A percentile compares a stretch with the other conserved stretches of the same genome.
Evolutionary conservation across 2,888 invertebrate genomes (phyloP).

Genomic region (Allacma fusca): DNA sequence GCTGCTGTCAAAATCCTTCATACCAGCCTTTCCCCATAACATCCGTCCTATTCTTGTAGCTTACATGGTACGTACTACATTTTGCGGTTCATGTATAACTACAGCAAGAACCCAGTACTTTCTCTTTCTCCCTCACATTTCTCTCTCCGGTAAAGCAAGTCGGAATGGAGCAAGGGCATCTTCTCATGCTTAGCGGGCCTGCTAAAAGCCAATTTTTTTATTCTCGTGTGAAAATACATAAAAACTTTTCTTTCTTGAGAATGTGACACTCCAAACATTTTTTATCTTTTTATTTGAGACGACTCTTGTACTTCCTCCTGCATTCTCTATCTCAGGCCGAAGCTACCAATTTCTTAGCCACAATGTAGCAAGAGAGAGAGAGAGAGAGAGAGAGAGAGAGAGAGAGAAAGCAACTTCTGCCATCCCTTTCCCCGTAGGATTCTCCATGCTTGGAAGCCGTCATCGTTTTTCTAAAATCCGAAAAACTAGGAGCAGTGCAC

Average conservation of each 20-base stretch:
- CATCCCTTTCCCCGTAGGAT: background rate
- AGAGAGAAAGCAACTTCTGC: no score
- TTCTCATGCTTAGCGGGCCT: conserved; percentile 43
- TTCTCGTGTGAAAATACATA: conserved; percentile 18
- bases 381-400: no score
- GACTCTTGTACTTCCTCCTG: conserved; percentile 16
- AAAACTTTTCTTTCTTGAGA: conserved; percentile 27
- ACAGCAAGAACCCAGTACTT: background rate
- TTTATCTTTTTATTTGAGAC: conserved; percentile 46
- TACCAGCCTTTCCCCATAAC: conserved; percentile 45
- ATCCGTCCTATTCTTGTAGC: conserved; percentile 1
- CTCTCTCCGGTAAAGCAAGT: background rate
- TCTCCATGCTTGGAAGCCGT: background rate
- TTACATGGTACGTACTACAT: background rate
- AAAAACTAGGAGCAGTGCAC: no score
- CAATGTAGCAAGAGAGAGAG: no score
- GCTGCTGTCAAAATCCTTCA: conserved; percentile 52
- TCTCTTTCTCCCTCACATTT: background rate
- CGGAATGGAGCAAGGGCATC: background rate
- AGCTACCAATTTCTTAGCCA: background rate
- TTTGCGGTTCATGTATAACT: background rate
- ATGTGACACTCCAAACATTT: conserved; percentile 45
- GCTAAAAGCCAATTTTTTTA: conserved; percentile 52
- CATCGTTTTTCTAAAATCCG: no score
- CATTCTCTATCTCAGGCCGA: conserved; percentile 33